These are phyloP conservation scores for Homalodisca vitripennis DNA, from an alignment of 1,140 invertebrate species.

Conservation along the genomic window DNA sequence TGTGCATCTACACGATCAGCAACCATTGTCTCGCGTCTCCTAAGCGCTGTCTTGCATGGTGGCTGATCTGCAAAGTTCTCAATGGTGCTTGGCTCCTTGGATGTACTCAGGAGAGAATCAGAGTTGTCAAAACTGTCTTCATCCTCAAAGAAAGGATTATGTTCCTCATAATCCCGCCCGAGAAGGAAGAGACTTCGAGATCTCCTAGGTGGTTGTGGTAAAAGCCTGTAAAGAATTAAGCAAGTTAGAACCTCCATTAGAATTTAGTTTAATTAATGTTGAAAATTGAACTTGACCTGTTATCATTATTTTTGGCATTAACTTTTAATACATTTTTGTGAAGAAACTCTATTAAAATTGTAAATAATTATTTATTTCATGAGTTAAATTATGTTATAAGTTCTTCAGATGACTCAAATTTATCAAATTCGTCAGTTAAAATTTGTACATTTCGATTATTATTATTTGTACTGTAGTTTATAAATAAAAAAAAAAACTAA, in stretches of 20 bases:
- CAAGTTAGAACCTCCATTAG: too few relatives aligned
- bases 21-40: slow-evolving; percentile 30
- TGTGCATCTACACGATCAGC: slow-evolving; percentile 11
- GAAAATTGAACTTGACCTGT: not conserved
- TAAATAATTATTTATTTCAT: too few relatives aligned
- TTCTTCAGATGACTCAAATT: too few relatives aligned
- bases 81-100: slow-evolving; percentile 46
- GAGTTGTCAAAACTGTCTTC: slow-evolving; percentile 67
- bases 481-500: too few relatives aligned
- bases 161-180: slow-evolving; percentile 46
- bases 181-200: slow-evolving; percentile 54
- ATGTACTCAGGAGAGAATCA: slow-evolving; percentile 66
- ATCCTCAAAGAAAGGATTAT: slow-evolving; percentile 57
- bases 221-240: slow-evolving; percentile 47
- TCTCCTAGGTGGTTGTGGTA: slow-evolving; percentile 60
- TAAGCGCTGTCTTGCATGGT: not conserved
- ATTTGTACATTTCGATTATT: too few relatives aligned
- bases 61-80: not conserved
- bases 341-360: too few relatives aligned
- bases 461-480: too few relatives aligned
- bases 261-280: slow-evolving; percentile 6
- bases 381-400: too few relatives aligned
- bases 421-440: too few relatives aligned
- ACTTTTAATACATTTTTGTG: too few relatives aligned
- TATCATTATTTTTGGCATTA: too few relatives aligned